phyloP scores from a whole-genome alignment of 2,113 vertebrate species.

The Amphiprion percula region DNA sequence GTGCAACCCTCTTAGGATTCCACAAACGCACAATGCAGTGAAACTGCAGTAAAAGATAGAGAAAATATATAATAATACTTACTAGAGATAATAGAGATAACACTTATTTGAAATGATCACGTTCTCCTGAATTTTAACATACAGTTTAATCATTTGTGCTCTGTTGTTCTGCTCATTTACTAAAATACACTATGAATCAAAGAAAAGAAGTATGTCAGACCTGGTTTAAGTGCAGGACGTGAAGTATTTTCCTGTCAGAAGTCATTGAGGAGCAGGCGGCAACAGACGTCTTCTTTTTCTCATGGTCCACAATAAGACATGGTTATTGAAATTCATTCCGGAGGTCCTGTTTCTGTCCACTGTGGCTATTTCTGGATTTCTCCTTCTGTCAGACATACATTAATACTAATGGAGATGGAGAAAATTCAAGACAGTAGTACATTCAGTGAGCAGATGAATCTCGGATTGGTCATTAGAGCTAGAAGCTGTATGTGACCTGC shows the following conservation, averaged over 20 bases:
- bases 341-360: constrained; percentile 35
- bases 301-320: constrained; percentile 30
- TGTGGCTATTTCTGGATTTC: constrained; percentile 59
- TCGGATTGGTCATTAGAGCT: constrained; percentile 16
- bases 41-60: neutral
- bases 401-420: constrained; percentile 30
- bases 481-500: constrained; percentile 1
- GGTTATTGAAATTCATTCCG: constrained; percentile 51
- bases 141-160: neutral
- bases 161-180: neutral
- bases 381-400: constrained; percentile 37
- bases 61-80: neutral
- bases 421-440: neutral
- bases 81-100: too few relatives aligned
- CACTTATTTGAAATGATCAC: too few relatives aligned
- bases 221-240: neutral
- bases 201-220: constrained; percentile 22
- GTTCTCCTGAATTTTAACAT: neutral
- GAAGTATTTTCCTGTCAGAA: constrained; percentile 43
- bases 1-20: neutral
- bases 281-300: constrained; percentile 37
- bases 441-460: neutral
- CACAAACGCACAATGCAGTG: neutral
- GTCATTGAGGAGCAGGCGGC: constrained; percentile 22
- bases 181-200: neutral